Conservation (phyloP, 2,113 vertebrate species). For the Tychaedon coryphoeus region DNA sequence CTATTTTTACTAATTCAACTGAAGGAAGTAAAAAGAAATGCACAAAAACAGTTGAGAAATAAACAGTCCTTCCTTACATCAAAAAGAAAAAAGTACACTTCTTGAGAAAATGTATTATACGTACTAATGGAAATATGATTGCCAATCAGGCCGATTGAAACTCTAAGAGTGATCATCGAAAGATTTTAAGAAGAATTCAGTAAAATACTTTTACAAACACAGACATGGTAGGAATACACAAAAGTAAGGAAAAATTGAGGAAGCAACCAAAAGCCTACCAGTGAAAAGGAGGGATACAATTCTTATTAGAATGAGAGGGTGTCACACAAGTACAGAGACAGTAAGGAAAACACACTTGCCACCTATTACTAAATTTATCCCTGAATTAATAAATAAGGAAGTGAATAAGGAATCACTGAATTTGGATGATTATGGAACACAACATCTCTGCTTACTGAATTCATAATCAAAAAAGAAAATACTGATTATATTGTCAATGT, state of each 20-base stretch:
- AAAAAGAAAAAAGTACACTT: not conserved
- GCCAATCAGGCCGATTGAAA: not conserved
- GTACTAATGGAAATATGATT: not conserved
- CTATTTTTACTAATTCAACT: not conserved
- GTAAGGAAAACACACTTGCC: not conserved
- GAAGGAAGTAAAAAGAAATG: not conserved
- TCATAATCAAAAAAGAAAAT: not conserved
- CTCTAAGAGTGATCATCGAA: not conserved
- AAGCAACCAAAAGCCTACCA: not conserved
- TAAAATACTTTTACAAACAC: not conserved
- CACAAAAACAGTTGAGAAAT: not conserved
- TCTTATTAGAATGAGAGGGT: not conserved
- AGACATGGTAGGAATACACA: not conserved
- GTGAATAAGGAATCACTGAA: not conserved
- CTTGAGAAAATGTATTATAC: not conserved
- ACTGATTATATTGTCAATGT: not conserved
- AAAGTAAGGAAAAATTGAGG: not conserved
- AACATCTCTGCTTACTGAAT: not conserved
- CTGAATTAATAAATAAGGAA: not conserved
- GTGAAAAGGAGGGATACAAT: not conserved
- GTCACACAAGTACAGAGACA: not conserved
- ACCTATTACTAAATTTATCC: not conserved
- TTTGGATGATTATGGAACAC: not conserved
- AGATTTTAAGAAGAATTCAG: not conserved
- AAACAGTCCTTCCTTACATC: not conserved